A percentile compares a stretch with the other conserved stretches of the same genome.
phyloP scores from a whole-genome alignment of 2,113 vertebrate genomes.

The Phylloscopus trochiloides region DNA sequence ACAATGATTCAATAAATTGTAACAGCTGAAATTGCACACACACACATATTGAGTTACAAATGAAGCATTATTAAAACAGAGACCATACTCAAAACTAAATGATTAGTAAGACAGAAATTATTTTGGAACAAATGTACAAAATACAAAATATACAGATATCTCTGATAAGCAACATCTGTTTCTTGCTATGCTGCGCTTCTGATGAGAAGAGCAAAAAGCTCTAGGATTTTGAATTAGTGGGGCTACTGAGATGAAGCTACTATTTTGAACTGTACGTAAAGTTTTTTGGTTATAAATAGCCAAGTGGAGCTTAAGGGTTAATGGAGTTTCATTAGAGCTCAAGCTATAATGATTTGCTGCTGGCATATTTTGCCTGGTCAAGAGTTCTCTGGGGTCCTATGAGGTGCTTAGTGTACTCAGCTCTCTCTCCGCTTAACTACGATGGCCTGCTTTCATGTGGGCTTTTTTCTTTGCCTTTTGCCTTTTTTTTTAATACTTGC shows the following conservation, averaged over 20 bases:
- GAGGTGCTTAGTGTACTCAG: slow-evolving; percentile 23
- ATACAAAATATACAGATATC: neutral
- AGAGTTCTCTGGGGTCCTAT: slow-evolving; percentile 40
- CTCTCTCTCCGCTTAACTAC: neutral
- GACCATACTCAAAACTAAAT: slow-evolving; percentile 37
- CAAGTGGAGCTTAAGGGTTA: slow-evolving; percentile 45
- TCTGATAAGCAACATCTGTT: slow-evolving; percentile 36
- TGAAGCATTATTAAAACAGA: slow-evolving; percentile 43
- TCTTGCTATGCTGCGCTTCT: neutral
- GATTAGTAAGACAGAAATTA: slow-evolving; percentile 40
- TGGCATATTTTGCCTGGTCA: slow-evolving; percentile 29
- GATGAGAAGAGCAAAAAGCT: neutral
- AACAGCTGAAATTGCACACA: slow-evolving; percentile 60
- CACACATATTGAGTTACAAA: slow-evolving; percentile 37
- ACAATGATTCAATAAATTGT: slow-evolving; percentile 68
- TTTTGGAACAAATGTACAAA: slow-evolving; percentile 34
- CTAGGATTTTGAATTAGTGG: neutral
- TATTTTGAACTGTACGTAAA: slow-evolving; percentile 11
- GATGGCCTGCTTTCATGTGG: neutral
- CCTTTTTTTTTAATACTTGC: neutral
- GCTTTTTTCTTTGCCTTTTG: neutral
- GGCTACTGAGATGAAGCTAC: neutral
- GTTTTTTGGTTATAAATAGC: slow-evolving; percentile 10
- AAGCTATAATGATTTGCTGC: slow-evolving; percentile 31
- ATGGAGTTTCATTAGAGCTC: neutral